A percentile compares a stretch with the other conserved stretches of the same genome.
Conservation (phyloP, 2,888 invertebrate genomes). For the Acleris laterana region DNA sequence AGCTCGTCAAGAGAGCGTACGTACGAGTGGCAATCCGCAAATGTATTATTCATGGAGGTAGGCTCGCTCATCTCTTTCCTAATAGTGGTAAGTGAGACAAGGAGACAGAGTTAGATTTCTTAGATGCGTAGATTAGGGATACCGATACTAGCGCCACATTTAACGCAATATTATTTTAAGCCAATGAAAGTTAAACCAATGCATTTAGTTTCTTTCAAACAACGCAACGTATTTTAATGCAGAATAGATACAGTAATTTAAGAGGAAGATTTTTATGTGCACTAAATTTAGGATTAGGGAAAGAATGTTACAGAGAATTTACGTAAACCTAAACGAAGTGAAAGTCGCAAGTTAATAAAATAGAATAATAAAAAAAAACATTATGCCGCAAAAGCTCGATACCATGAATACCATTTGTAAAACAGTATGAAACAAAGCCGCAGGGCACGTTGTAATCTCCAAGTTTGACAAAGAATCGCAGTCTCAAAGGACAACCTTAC, state of each 20-base stretch:
- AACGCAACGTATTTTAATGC: too few relatives aligned
- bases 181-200: too few relatives aligned
- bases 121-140: slow-evolving; percentile 49
- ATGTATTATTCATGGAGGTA: slow-evolving; percentile 62
- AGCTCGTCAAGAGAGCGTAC: slow-evolving; percentile 54
- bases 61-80: slow-evolving; percentile 52
- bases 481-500: slow-evolving; percentile 1
- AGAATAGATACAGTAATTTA: too few relatives aligned
- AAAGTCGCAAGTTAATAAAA: too few relatives aligned
- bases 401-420: neutral
- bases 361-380: too few relatives aligned
- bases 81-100: slow-evolving; percentile 63
- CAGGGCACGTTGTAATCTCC: slow-evolving; percentile 5
- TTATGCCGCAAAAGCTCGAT: too few relatives aligned
- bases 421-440: neutral
- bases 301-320: too few relatives aligned
- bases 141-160: neutral
- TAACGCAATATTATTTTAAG: too few relatives aligned
- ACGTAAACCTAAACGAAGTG: too few relatives aligned
- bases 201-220: too few relatives aligned
- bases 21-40: slow-evolving; percentile 55
- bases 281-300: too few relatives aligned
- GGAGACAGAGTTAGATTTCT: slow-evolving; percentile 45
- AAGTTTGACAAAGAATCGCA: slow-evolving; percentile 11
- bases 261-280: too few relatives aligned